Conservation (phyloP, 2,888 invertebrate species). For the Myopa tessellatipennis region DNA sequence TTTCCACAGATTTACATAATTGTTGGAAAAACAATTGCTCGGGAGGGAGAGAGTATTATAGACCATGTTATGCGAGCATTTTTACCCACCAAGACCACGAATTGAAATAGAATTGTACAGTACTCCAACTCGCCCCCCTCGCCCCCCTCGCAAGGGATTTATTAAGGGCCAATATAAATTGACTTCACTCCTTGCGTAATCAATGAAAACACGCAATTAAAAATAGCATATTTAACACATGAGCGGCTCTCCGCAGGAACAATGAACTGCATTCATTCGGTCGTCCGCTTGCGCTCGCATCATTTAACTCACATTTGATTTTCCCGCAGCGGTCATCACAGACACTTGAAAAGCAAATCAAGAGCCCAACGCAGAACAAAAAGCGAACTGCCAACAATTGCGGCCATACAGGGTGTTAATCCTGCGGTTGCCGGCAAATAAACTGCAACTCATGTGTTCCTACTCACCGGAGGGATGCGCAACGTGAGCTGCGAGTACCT, state of each 20-base stretch:
- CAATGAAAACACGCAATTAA: constrained; percentile 15
- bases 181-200: not conserved
- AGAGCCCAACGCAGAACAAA: constrained; percentile 23
- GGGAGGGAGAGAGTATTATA: not conserved
- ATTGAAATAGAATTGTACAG: not conserved
- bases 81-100: not conserved
- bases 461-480: not conserved
- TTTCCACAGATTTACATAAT: constrained; percentile 25
- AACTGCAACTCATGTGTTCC: constrained; percentile 14
- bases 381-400: constrained; percentile 25
- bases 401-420: constrained; percentile 31
- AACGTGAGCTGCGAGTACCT: constrained; percentile 34
- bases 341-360: constrained; percentile 16
- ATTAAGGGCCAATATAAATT: not conserved
- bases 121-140: too few relatives aligned
- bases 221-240: constrained; percentile 19
- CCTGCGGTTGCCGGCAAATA: constrained; percentile 26
- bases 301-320: constrained; percentile 20
- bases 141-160: not conserved
- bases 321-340: not conserved
- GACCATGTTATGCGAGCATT: not conserved
- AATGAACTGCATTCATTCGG: not conserved
- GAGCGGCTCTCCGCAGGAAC: not conserved
- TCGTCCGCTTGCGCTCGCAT: not conserved
- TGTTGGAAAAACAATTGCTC: constrained; percentile 19